Evolutionary conservation across 1,140 invertebrate species (phyloP).

Genomic region (Nasonia giraulti): DNA sequence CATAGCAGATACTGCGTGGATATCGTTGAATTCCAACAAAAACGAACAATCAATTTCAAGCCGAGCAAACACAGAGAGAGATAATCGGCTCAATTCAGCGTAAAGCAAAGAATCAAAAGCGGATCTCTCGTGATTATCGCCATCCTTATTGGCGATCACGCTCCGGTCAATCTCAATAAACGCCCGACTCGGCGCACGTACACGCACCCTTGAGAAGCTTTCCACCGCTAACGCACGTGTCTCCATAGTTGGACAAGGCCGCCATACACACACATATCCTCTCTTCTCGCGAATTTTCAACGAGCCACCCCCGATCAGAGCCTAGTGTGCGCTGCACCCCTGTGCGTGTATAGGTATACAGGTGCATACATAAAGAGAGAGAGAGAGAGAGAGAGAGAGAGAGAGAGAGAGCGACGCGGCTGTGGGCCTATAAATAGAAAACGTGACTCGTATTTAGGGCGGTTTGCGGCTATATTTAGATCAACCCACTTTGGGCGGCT

Average conservation of each 20-base stretch:
- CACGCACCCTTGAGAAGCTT: background rate
- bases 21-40: too few species aligned
- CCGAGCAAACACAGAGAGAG: too few species aligned
- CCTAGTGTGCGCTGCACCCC: too few species aligned
- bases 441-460: slow-evolving; percentile 51
- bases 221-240: background rate
- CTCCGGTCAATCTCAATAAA: background rate
- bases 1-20: too few species aligned
- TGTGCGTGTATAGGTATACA: background rate
- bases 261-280: too few species aligned
- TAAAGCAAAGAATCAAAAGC: too few species aligned
- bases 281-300: background rate
- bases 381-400: background rate
- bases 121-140: too few species aligned
- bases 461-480: slow-evolving; percentile 52
- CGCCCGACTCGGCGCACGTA: background rate
- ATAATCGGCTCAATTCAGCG: too few species aligned
- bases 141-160: background rate
- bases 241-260: background rate
- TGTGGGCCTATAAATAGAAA: slow-evolving; percentile 47
- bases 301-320: background rate
- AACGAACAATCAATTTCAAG: too few species aligned
- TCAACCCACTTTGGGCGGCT: slow-evolving; percentile 35
- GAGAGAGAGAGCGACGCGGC: background rate
- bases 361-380: too few species aligned